Base-by-base conservation (phyloP, 2,797 vertebrate species). In the Danio albolineatus region DNA sequence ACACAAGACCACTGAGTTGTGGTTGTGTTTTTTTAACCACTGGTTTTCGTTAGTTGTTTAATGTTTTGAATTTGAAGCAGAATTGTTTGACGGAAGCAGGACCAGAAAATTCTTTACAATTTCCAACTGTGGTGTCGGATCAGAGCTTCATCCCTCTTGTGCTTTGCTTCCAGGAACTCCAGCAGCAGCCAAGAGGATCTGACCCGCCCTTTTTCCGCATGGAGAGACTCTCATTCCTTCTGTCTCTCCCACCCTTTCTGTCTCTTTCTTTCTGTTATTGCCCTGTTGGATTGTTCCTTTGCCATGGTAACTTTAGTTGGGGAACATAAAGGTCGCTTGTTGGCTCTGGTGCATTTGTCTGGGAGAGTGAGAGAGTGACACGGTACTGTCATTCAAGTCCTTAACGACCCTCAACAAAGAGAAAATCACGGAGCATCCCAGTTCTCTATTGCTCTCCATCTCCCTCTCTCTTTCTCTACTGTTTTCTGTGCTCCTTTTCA, bases 301-400 rank as follows among this genome's bases (percentile, higher is more conserved):
- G 84, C 90, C 87, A 91, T 91, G 89, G 90, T 84, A 87, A 92
- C 92, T 89, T 91, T 86, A 87, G 49, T 90, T 85, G 59, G 64
- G 43, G 64, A 82, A 81, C 28, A 86, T 86, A 85, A 90, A 89
- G 88, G 86, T 56, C 78, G 80, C 62, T 62, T 10, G 72, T 78
- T 71, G 76, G 62, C 78, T 78, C 73, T 48, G 60, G 73, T 69
- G 57, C 82, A 80, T 78, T 80, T 71, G 69, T 88, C 81, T 87
- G 78, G 69, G 84, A 77, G 65, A 70, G 62, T 69, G 49, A 74
- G 54, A 71, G 73, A 71, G 72, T 76, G 73, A 77, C 64, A 70
- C n/a, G 41, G 19, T 71, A 19, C 43, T 78, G 48, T 74, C 53
- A 72, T 72, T 66, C 69, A 80, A 65, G 70, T 72, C 28, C 71